Evolutionary conservation across 92 coral and sea anemone species (phyloP).

Genomic region (Meandrina meandrites): DNA sequence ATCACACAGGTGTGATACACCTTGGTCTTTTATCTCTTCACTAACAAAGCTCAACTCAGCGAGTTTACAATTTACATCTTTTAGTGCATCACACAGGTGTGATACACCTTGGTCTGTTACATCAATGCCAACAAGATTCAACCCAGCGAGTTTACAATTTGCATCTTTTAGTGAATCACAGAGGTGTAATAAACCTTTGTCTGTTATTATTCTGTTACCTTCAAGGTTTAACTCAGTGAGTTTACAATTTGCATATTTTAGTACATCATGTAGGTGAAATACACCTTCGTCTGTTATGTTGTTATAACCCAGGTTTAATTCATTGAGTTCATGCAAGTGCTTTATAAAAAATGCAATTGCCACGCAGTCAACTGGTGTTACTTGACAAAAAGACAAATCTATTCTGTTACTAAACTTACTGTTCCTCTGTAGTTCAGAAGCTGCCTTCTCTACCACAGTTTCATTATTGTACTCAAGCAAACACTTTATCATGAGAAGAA

Average conservation of each 20-base stretch:
- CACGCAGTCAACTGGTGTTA: conserved; percentile 45
- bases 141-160: neutral
- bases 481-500: conserved; percentile 44
- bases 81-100: neutral
- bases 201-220: neutral
- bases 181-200: neutral
- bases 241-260: neutral
- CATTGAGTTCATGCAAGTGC: conserved; percentile 2
- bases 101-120: neutral
- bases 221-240: neutral
- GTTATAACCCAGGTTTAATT: neutral
- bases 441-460: conserved; percentile 29
- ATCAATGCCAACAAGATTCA: neutral
- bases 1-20: too few species aligned
- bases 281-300: neutral
- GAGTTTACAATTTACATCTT: neutral
- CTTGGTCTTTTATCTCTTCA: neutral
- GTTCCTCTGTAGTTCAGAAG: conserved; percentile 26
- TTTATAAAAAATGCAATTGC: conserved; percentile 34
- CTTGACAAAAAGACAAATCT: neutral
- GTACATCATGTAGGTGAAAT: neutral
- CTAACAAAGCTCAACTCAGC: neutral
- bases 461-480: conserved; percentile 33
- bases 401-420: conserved; percentile 1
- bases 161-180: neutral